Evolutionary conservation across 30 jellyfish, hydroid and myxozoan species (phyloP), one percentile per base, ranked within the genome.

Genomic region (Morbakka virulenta): DNA sequence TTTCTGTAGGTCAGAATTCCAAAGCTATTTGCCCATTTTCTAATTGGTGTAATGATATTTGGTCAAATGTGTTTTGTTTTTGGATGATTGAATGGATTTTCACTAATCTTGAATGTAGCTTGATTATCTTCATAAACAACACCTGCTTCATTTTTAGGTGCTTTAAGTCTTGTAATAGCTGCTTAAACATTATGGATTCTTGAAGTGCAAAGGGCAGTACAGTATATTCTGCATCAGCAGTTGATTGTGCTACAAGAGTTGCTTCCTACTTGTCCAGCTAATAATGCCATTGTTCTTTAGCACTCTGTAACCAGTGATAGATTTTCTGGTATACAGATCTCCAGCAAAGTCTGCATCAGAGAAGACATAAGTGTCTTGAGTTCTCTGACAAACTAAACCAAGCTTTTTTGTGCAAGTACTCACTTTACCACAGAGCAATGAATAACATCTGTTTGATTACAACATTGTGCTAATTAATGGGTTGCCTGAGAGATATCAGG

Each of bases 291-390:
- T 64, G 22, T 65, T 65, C 65, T 28, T 65, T 22, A 65, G 21
- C 77, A 65, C 23, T 11, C n/a, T 64, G 28, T 65, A 65, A 3
- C 77, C 77, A 9, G 17, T 6, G 17, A 17, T 41, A 17, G 57
- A 41, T 41, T 41, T 65, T 23, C 77, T 23, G 64, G 25, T 28
- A 28, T 62, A 67, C 6, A 23, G n/a, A 49, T 83, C 93, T 0
- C 95, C 95, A 2, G 91, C 95, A 87, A 87, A 83, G 50, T 83
- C 95, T 0, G 95, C 89, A 69, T 74, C 95, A n/a, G 79, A 28
- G 52, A 0, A 83, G 2, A 81, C 92, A 12, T 14, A 64, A 61
- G 28, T 29, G 3, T 33, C 50, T 13, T 32, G 49, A 11, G 33
- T 14, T 1, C 11, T 50, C 48, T 4, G 4, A 63, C 71, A 81